Base-by-base conservation (phyloP, 2,113 vertebrate species). In the Rhinichthys klamathensis region DNA sequence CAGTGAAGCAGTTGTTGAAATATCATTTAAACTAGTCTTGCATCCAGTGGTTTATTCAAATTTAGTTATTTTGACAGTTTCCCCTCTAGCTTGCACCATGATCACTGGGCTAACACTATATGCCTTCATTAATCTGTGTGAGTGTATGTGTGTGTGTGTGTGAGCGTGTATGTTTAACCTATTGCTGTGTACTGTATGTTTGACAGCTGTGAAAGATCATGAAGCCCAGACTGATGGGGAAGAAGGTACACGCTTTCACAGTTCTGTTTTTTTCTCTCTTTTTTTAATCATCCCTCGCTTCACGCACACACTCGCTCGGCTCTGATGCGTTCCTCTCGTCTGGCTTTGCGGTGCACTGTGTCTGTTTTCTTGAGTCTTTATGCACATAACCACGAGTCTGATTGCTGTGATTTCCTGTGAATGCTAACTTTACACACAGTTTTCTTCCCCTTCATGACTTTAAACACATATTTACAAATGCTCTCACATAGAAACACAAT, bases 161-260 rank as follows among this genome's bases (percentile, higher is more conserved):
- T 61, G 32, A 27, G 74, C 0, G 38, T 72, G 67, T 72, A 51
- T 51, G 75, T 56, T 84, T 86, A 79, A 84, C 82, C 15, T 73
- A 38, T 73, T 86, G 72, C 70, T 88, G 85, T 86, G 74, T 44
- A 44, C 25, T 85, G 49, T 79, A 80, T 80, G 32, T 80, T 72
- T 80, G 63, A 85, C 84, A 85, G 84, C 44, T 54, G 51, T 80
- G 76, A 85, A 80, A 85, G 76, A 78, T 85, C 75, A 85, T 41
- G 84, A 85, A 44, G 78, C 51, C 10, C 84, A 32, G 38, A 44
- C 65, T 80, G 70, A 44, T 75, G 84, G 25, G 61, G 84, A 80
- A 70, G 77, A 73, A 85, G 84, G 84, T 85, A 85, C 58, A 60
- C 27, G 32, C 27, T 41, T 72, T 51, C 44, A 3, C 49, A 69